These are phyloP conservation scores for Drosophila miranda DNA, from an alignment of 1,140 invertebrate species.

Conservation along the genomic window DNA sequence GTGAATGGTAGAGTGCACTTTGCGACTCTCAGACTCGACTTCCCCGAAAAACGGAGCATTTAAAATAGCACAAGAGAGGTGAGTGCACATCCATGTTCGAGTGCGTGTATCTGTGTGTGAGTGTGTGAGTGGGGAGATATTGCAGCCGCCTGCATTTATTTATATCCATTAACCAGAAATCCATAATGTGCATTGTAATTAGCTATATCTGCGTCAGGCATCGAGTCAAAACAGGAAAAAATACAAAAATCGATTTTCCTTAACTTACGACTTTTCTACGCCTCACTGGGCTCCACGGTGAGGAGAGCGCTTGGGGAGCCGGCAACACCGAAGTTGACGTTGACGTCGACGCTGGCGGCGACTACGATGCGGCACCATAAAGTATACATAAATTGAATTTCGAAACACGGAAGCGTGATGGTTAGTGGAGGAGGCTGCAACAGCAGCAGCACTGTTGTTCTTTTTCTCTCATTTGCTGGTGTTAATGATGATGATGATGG, in stretches of 20 bases:
- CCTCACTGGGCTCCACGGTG: constrained; percentile 57
- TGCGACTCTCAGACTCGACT: no score
- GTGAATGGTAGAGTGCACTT: no score
- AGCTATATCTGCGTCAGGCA: constrained; percentile 4
- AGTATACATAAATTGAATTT: constrained; percentile 79
- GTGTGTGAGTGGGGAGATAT: constrained; percentile 2
- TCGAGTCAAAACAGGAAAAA: constrained; percentile 35
- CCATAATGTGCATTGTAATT: constrained; percentile 19
- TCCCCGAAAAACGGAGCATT: no score
- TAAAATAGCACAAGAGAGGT: no score
- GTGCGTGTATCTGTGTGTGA: constrained; percentile 4
- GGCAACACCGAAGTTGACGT: constrained; percentile 24
- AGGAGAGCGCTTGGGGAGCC: constrained; percentile 36
- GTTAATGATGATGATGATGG: constrained; percentile 47
- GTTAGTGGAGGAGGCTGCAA: neutral
- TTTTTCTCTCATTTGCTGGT: constrained; percentile 46
- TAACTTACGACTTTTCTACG: constrained; percentile 73
- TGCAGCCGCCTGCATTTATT: constrained; percentile 19
- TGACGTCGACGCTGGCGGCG: constrained; percentile 29
- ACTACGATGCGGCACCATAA: constrained; percentile 51
- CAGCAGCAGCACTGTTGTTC: constrained; percentile 35
- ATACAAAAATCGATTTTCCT: constrained; percentile 77
- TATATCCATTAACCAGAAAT: no score
- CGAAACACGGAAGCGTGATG: constrained; percentile 72
- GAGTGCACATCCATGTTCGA: constrained; percentile 12